Base-by-base conservation (phyloP, 1,140 invertebrate species). In the Drosophila melanogaster region DNA sequence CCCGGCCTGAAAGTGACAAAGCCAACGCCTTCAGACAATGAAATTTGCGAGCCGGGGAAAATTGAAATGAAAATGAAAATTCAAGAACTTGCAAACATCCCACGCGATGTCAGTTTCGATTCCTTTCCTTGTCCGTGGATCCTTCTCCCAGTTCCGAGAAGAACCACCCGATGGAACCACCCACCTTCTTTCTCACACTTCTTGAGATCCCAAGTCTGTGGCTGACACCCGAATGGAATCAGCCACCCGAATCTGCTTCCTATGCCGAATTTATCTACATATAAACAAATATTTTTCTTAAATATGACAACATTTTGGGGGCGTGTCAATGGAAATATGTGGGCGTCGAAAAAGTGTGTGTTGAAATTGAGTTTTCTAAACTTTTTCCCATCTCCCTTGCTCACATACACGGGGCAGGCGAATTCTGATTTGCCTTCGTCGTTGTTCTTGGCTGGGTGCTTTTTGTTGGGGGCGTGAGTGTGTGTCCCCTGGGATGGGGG, bases 221-320 rank as follows among this genome's bases (percentile, higher is more conserved):
- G 50, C 64, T 87, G 84, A 87, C 79, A 83, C 79, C 59, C 64
- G 41, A 65, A 56, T 76, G 62, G 74, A 73, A 81, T 78, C 65
- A 67, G 56, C 47, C 72, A 46, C 56, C 22, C 64, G 8, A 33
- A 15, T 46, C 17, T 24, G 40, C 41, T 8, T n/a, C n/a, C 40
- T 15, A 15, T 41, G 40, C 60, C 55, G 73, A 89, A 89, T 90
- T 89, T 84, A 90, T 89, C 77, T 73, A 70, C 59, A 83, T 69
- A 89, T 89, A 89, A 89, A 89, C 84, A 89, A 89, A 89, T 89
- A 89, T 89, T 75, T 78, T 89, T 89, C 79, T 66, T 89, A 90
- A 90, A 89, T 90, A 89, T 84, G 72, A 80, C 72, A 79, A 72
- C 71, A 79, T 79, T 64, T 54, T 64, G 71, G 81, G 85, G 84